Base-by-base conservation (phyloP, 2,888 invertebrate species). In the Aricia artaxerxes region DNA sequence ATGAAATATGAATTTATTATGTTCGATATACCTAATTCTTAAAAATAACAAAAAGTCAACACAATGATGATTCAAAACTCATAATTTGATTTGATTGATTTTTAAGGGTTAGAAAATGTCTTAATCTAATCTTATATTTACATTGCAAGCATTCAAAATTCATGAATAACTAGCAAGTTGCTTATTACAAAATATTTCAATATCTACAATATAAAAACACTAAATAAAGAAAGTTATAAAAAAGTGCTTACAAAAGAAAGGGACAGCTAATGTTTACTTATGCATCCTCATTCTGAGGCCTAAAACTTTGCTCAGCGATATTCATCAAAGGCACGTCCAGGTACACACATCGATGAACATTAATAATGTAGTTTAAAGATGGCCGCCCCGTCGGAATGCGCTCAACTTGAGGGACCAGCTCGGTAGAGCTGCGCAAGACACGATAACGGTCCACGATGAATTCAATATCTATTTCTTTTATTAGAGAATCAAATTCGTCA, bases 341-440 rank as follows among this genome's bases (percentile, higher is more conserved):
- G 76, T 76, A 76, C 57, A 57, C 53, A 76, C 76, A 53, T 76
- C 76, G 76, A 76, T 76, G 76, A 76, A 76, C 93, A 92, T 93
- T 93, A 92, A 93, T 93, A 92, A 93, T 93, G 92, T 91, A 93
- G 84, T 91, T 91, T 91, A 89, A 94, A 94, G 91, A 93, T 93
- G 93, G 93, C 94, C 89, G 88, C 86, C 83, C 79, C 82, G 83
- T 84, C 85, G 93, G 94, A 93, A 94, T 93, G 94, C 89, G 88
- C 87, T 85, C 85, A 81, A 81, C 80, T 82, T 79, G 85, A 82
- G 88, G 86, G 86, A 86, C 88, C 88, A 86, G 87, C 85, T 85
- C 78, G 77, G 61, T 88, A 89, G 89, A 84, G 88, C 85, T 87
- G 88, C 83, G 86, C 86, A 78, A 80, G 82, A 84, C 82, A 83